These are phyloP conservation scores for Phymanthus crucifer DNA, from an alignment of 92 coral and sea anemone genomes.

Conservation along the genomic window DNA sequence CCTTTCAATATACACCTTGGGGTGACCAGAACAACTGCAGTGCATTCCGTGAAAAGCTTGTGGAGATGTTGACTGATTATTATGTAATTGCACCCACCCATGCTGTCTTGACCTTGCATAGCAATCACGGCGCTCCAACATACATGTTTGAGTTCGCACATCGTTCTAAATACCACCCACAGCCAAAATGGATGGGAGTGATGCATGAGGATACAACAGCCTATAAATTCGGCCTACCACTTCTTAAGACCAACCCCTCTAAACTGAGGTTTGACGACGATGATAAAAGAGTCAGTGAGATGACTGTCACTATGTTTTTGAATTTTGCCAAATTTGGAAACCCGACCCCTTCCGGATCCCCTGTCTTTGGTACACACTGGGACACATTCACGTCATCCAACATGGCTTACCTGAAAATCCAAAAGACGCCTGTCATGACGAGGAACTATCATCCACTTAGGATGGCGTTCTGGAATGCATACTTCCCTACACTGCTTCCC, in stretches of 20 bases:
- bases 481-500: neutral
- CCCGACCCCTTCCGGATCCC: slow-evolving; percentile 41
- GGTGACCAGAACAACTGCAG: neutral
- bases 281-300: slow-evolving; percentile 60
- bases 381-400: slow-evolving; percentile 42
- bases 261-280: slow-evolving; percentile 33
- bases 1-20: slow-evolving; percentile 75
- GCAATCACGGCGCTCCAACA: too few species aligned
- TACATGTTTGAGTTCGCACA: slow-evolving; percentile 71
- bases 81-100: slow-evolving; percentile 61
- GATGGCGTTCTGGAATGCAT: slow-evolving; percentile 72
- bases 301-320: slow-evolving; percentile 54
- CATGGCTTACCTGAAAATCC: slow-evolving; percentile 63
- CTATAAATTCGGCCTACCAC: slow-evolving; percentile 65
- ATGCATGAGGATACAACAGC: slow-evolving; percentile 68
- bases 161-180: slow-evolving; percentile 39
- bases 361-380: slow-evolving; percentile 50
- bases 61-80: slow-evolving; percentile 52
- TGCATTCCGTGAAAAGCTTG: neutral
- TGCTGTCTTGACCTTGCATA: slow-evolving; percentile 46
- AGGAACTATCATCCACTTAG: slow-evolving; percentile 57
- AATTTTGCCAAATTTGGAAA: slow-evolving; percentile 64
- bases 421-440: slow-evolving; percentile 33
- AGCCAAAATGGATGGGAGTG: slow-evolving; percentile 61
- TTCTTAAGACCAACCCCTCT: slow-evolving; percentile 7